phyloP scores from a whole-genome alignment of 2,113 vertebrate species.

The Fregetta grallaria region DNA sequence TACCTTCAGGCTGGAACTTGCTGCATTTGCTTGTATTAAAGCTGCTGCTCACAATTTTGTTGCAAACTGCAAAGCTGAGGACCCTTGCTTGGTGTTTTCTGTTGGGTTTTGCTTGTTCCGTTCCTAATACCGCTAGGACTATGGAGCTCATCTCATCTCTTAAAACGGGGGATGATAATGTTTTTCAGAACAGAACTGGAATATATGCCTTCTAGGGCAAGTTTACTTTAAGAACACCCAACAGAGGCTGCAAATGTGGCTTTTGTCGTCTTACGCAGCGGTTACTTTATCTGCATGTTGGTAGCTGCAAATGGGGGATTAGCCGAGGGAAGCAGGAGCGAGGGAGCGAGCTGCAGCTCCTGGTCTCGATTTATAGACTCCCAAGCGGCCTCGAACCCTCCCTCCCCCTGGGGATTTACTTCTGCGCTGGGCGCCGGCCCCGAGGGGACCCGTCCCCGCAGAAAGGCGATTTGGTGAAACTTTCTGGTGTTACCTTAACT shows the following conservation, averaged over 20 bases:
- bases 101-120: not conserved
- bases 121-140: not conserved
- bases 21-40: not conserved
- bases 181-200: not conserved
- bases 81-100: not conserved
- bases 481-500: slow-evolving; percentile 30
- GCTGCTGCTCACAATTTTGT: not conserved
- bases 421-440: not conserved
- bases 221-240: not conserved
- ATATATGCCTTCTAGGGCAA: not conserved
- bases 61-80: not conserved
- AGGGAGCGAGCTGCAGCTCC: not conserved
- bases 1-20: not conserved
- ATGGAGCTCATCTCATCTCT: not conserved
- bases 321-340: not conserved
- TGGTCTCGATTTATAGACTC: not conserved
- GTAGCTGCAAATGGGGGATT: not conserved
- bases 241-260: not conserved
- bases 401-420: not conserved
- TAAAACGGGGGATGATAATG: not conserved
- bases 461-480: not conserved
- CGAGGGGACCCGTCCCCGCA: too few species aligned
- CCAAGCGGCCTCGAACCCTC: not conserved
- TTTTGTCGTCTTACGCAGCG: not conserved
- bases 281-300: not conserved